Percentiles rank a stretch among this genome's conserved stretches.
Evolutionary conservation across 2,113 vertebrate species (phyloP).

Genomic region (Falcunculus frontatus): DNA sequence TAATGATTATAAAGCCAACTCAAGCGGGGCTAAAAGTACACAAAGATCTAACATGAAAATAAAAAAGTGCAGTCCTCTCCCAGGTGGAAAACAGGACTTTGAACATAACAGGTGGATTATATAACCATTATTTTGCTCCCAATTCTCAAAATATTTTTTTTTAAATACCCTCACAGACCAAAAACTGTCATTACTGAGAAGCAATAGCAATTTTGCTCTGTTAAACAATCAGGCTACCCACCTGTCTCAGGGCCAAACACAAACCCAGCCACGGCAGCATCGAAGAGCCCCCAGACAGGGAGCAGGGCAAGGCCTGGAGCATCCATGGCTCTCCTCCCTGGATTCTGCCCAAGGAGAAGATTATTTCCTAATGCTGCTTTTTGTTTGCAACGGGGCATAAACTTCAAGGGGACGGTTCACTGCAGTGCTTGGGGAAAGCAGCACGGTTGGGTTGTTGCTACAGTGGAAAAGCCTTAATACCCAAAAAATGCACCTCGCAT

Average conservation of each 20-base stretch:
- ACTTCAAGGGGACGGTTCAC: neutral
- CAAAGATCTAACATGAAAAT: constrained; percentile 2
- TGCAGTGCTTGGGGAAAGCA: neutral
- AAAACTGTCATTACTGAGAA: neutral
- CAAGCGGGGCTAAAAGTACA: constrained; percentile 29
- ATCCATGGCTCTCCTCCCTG: neutral
- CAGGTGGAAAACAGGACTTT: constrained; percentile 7
- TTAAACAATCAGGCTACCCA: neutral
- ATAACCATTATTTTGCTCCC: neutral
- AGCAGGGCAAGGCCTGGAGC: neutral
- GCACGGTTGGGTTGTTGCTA: neutral
- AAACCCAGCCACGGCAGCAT: neutral
- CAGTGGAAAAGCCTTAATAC: neutral
- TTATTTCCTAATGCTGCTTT: neutral
- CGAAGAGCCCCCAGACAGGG: neutral
- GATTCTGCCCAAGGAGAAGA: neutral
- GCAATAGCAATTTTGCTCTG: neutral
- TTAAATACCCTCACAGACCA: neutral
- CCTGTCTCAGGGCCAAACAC: neutral
- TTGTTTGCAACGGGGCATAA: neutral
- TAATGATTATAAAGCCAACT: constrained; percentile 49
- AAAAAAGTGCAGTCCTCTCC: neutral
- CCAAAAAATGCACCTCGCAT: neutral
- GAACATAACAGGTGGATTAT: neutral
- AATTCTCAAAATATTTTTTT: neutral